These are phyloP conservation scores for Seira musarum DNA, from an alignment of 2,888 invertebrate genomes.

Conservation along the genomic window DNA sequence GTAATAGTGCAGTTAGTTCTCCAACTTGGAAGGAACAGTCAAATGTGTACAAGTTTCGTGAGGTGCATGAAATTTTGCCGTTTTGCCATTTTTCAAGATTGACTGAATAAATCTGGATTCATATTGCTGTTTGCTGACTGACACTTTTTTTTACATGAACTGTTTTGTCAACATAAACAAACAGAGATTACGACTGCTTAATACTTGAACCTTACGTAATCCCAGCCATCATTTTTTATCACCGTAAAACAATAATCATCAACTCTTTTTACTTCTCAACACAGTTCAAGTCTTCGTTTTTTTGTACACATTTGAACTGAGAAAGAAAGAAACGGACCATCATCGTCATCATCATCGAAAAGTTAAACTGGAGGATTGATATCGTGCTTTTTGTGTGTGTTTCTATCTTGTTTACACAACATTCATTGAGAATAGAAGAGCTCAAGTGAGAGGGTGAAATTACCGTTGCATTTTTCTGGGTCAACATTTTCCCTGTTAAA, in stretches of 20 bases:
- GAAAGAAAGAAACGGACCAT: not conserved
- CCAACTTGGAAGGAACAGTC: not conserved
- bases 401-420: conserved; percentile 6
- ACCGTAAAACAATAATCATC: not conserved
- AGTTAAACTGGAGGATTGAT: not conserved
- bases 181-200: too few species aligned
- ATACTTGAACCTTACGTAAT: too few species aligned
- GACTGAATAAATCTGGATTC: not conserved
- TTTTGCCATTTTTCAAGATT: not conserved
- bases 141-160: not conserved
- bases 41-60: not conserved
- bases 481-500: conserved; percentile 36
- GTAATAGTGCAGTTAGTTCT: too few species aligned
- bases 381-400: conserved; percentile 26
- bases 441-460: conserved; percentile 14
- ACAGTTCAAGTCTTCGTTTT: not conserved
- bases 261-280: not conserved
- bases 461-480: conserved; percentile 58
- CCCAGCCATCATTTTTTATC: too few species aligned
- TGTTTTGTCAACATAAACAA: conserved; percentile 1
- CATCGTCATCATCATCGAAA: conserved; percentile 19
- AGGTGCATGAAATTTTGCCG: not conserved
- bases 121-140: not conserved
- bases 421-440: not conserved
- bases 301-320: not conserved